These are phyloP conservation scores for Gambusia affinis DNA, from an alignment of 2,113 vertebrate genomes.

Conservation along the genomic window DNA sequence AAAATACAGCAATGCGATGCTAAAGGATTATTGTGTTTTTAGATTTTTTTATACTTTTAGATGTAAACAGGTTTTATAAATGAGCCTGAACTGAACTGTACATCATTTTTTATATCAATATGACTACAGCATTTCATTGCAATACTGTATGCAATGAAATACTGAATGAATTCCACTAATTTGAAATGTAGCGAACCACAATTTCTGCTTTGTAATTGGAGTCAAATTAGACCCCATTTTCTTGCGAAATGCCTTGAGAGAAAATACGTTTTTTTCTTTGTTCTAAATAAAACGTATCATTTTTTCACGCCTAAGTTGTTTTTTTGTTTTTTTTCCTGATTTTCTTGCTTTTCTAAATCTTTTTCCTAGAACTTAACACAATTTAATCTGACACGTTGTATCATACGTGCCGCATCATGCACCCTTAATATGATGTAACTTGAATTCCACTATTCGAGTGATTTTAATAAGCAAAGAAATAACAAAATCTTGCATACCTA, in stretches of 20 bases:
- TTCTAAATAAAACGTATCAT: neutral
- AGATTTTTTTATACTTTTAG: neutral
- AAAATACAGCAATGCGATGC: too few species aligned
- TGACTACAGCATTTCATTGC: neutral
- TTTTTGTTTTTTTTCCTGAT: neutral
- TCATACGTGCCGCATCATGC: too few species aligned
- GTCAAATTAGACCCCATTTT: too few species aligned
- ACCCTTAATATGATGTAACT: too few species aligned
- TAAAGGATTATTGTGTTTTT: too few species aligned
- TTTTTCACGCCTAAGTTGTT: too few species aligned
- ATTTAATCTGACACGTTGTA: too few species aligned
- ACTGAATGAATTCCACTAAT: neutral
- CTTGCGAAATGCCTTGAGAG: too few species aligned
- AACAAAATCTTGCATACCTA: conserved; percentile 81
- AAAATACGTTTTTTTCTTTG: too few species aligned
- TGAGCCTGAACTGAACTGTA: neutral
- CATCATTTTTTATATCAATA: neutral
- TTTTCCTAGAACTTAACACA: too few species aligned
- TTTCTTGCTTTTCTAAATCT: neutral
- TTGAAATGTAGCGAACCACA: too few species aligned
- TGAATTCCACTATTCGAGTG: neutral
- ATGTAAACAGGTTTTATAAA: neutral
- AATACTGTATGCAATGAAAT: neutral
- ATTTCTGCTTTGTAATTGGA: too few species aligned
- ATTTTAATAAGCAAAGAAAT: neutral